Conservation (phyloP, 2,888 invertebrate species). For the Amiota communis region DNA sequence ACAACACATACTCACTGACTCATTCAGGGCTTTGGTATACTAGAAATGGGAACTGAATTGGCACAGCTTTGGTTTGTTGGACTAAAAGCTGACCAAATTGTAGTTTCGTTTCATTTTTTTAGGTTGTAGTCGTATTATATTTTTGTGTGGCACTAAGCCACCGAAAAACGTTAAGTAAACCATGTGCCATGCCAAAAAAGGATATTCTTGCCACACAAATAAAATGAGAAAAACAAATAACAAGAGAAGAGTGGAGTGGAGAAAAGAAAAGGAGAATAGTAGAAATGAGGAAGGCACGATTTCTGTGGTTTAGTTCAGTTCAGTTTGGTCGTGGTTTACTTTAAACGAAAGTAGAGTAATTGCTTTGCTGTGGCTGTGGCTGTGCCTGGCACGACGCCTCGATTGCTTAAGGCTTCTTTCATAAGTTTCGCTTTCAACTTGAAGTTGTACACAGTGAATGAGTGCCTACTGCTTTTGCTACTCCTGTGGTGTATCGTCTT, state of each 20-base stretch:
- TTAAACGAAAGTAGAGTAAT: slow-evolving; percentile 1
- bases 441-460: not conserved
- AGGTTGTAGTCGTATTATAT: slow-evolving; percentile 4
- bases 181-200: not conserved
- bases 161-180: not conserved
- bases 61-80: too few relatives aligned
- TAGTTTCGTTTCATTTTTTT: not conserved
- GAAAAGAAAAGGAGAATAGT: not conserved
- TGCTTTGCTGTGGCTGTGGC: slow-evolving; percentile 11
- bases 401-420: slow-evolving; percentile 10
- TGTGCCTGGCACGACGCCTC: slow-evolving; percentile 12
- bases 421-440: slow-evolving; percentile 20
- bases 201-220: not conserved
- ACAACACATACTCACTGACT: not conserved
- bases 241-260: not conserved
- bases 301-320: slow-evolving; percentile 1
- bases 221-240: not conserved
- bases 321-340: slow-evolving; percentile 3
- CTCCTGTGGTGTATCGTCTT: too few relatives aligned
- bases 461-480: not conserved
- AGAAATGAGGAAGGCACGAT: slow-evolving; percentile 13
- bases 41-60: too few relatives aligned
- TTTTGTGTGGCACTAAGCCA: slow-evolving; percentile 8
- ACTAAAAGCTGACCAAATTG: not conserved
- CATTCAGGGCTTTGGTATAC: not conserved